Evolutionary conservation across 2,797 vertebrate species (phyloP).

Genomic region (Tachyglossus aculeatus): DNA sequence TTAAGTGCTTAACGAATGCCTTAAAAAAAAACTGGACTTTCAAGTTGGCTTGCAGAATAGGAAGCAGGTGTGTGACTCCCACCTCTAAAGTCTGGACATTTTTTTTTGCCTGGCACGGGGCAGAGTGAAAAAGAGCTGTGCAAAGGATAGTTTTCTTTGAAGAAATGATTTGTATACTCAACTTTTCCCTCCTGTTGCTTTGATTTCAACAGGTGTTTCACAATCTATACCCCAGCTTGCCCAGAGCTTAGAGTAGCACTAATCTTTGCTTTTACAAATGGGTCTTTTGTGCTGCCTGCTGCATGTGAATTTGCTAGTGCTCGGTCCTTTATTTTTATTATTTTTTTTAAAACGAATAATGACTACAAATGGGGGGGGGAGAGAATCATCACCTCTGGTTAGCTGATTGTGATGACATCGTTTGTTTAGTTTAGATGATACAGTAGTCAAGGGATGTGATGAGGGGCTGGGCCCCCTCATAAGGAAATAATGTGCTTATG

Average conservation of each 20-base stretch:
- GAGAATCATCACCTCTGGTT: constrained; percentile 35
- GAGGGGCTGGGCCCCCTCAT: constrained; percentile 42
- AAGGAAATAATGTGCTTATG: constrained; percentile 28
- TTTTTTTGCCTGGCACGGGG: constrained; percentile 16
- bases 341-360: constrained; percentile 43
- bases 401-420: constrained; percentile 54
- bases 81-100: background rate
- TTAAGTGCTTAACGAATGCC: too few relatives aligned
- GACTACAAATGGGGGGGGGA: constrained; percentile 43
- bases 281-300: constrained; percentile 63
- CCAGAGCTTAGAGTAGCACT: constrained; percentile 47
- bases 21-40: constrained; percentile 1
- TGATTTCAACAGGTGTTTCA: constrained; percentile 68
- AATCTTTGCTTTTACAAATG: constrained; percentile 63
- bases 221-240: too few relatives aligned
- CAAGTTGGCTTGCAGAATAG: background rate
- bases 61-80: background rate
- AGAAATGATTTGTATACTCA: constrained; percentile 43
- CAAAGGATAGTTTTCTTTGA: constrained; percentile 18
- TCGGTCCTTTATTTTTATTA: constrained; percentile 40
- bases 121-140: background rate
- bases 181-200: constrained; percentile 39
- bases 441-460: constrained; percentile 40
- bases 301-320: constrained; percentile 39
- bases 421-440: constrained; percentile 63